Conservation (phyloP, 2,113 vertebrate species). For the Herpailurus yagouaroundi region DNA sequence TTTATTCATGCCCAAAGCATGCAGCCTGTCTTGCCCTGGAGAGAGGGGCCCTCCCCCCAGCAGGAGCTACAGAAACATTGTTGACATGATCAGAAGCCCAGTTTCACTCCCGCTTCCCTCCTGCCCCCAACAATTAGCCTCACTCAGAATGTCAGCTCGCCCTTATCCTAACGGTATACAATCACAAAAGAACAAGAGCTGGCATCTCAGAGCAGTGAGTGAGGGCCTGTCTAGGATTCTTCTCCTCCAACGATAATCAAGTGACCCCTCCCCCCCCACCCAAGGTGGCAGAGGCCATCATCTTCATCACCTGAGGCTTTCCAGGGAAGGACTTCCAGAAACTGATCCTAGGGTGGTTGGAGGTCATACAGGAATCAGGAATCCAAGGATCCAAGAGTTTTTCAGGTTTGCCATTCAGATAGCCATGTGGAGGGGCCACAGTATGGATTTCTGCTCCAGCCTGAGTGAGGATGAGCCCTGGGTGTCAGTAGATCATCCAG, state of each 20-base stretch:
- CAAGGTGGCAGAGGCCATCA: neutral
- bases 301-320: neutral
- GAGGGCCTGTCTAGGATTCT: neutral
- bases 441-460: neutral
- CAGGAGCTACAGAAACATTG: neutral
- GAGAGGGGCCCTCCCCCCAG: neutral
- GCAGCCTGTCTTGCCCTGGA: neutral
- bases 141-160: fast-evolving
- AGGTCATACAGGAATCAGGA: neutral
- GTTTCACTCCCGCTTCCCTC: neutral
- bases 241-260: neutral
- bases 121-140: conserved; percentile 33
- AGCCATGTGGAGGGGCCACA: neutral
- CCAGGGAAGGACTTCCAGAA: neutral
- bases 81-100: neutral
- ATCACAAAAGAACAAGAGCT: neutral
- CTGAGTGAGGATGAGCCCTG: neutral
- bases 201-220: neutral
- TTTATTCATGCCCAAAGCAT: neutral
- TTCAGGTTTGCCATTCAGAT: neutral
- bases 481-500: too few relatives aligned
- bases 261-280: neutral
- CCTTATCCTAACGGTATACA: neutral
- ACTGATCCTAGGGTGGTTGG: neutral
- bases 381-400: neutral